Evolutionary conservation across 2,113 vertebrate species (phyloP), one percentile per base, ranked within the genome.

Genomic region (Alces alces): DNA sequence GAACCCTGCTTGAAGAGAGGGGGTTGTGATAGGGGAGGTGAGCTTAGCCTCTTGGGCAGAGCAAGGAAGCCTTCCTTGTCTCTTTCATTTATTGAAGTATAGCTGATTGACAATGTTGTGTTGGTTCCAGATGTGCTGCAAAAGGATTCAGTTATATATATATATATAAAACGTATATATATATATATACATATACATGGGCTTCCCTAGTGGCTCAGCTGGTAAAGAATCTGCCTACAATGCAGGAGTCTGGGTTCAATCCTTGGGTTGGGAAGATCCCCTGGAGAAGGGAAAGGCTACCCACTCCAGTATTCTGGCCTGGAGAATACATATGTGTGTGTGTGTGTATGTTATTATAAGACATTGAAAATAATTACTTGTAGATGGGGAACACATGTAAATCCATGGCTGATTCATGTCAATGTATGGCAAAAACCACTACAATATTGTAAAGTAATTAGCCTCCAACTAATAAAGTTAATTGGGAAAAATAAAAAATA

Each of bases 71-170:
- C 28, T 43, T 6, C 47, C 28, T 43, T 6, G 2, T 84, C 60
- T 97, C 19, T 96, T 95, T 95, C 82, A 50, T n/a, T 83, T n/a
- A 36, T 54, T 82, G 43, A 54, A 83, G 50, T 54, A 82, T 80
- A 30, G 30, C 52, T 80, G 79, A 82, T 54, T 83, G 36, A 54
- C 12, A 54, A 54, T 83, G 6, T 52, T n/a, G 30, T 83, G 33
- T 55, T 83, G 30, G 50, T 83, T 36, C 33, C 50, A 50, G 76
- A 15, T 79, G 15, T 79, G 19, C 28, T 30, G 8, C 15, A 79
- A 50, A 73, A 43, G 39, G 21, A 39, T 76, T 76, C 11, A 43
- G 1, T 6, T 73, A 13, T 39, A 39, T 70, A 45, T 43, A 73
- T 64, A 14, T 33, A 30, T 61, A 27, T 27, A 50, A 3, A 19